A percentile compares a stretch with the other conserved stretches of the same genome.
Evolutionary conservation across 2,113 vertebrate genomes (phyloP).

Genomic region (Amphiprion percula): DNA sequence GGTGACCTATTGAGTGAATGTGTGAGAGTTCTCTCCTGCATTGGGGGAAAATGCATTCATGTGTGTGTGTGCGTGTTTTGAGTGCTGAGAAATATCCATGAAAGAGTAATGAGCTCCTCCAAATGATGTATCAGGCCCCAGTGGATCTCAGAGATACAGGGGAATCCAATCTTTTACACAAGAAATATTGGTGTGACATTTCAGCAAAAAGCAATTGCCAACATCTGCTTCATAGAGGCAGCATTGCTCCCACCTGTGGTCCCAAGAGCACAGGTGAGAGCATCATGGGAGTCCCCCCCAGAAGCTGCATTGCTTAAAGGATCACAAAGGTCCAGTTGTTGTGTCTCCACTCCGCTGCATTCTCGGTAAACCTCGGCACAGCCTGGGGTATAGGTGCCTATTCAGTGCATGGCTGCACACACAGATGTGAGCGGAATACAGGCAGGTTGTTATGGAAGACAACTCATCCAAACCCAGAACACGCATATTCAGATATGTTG

Average conservation of each 20-base stretch:
- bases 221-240: slow-evolving; percentile 35
- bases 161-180: slow-evolving; percentile 42
- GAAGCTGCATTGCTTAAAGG: neutral
- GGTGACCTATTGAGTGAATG: slow-evolving; percentile 62
- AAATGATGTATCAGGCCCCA: slow-evolving; percentile 62
- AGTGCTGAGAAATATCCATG: slow-evolving; percentile 41
- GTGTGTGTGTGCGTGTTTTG: slow-evolving; percentile 23
- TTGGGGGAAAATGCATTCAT: slow-evolving; percentile 9
- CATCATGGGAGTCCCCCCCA: slow-evolving; percentile 3
- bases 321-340: slow-evolving; percentile 23
- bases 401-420: slow-evolving; percentile 33
- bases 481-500: slow-evolving; percentile 20
- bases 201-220: slow-evolving; percentile 47
- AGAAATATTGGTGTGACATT: slow-evolving; percentile 66
- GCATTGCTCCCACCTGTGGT: slow-evolving; percentile 1
- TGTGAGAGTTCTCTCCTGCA: slow-evolving; percentile 31
- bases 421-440: slow-evolving; percentile 47
- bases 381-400: slow-evolving; percentile 23
- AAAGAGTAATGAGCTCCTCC: slow-evolving; percentile 72
- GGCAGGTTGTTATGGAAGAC: slow-evolving; percentile 20
- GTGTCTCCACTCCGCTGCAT: slow-evolving; percentile 23
- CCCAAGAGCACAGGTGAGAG: neutral
- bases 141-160: slow-evolving; percentile 40
- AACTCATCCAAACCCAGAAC: slow-evolving; percentile 40
- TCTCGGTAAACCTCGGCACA: neutral